A percentile compares a stretch with the other conserved stretches of the same genome.
phyloP scores from a whole-genome alignment of 92 coral and sea anemone genomes.

The Heliopora coerulea region DNA sequence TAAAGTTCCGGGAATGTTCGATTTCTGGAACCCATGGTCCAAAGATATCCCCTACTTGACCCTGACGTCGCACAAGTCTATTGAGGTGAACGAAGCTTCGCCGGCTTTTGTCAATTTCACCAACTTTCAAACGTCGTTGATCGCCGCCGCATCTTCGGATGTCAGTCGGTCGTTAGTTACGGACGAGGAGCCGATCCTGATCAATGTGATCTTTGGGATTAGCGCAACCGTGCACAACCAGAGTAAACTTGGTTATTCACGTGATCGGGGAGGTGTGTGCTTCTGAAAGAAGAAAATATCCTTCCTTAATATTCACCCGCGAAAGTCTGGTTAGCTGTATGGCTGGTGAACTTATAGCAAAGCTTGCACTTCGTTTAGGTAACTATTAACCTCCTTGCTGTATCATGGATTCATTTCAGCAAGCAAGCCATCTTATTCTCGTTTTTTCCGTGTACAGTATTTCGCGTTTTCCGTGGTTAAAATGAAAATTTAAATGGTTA shows the following conservation, averaged over 20 bases:
- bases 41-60: constrained; percentile 78
- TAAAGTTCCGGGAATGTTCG: constrained; percentile 55
- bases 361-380: no score
- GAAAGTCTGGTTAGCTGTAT: no score
- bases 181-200: constrained; percentile 74
- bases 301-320: no score
- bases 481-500: no score
- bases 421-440: no score
- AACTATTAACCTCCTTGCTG: no score
- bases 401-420: no score
- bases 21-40: constrained; percentile 99
- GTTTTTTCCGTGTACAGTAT: no score
- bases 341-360: no score
- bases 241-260: constrained; percentile 88
- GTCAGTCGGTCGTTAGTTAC: constrained; percentile 69
- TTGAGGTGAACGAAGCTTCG: constrained; percentile 47
- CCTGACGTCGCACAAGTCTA: constrained; percentile 62
- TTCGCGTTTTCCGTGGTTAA: no score
- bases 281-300: no score
- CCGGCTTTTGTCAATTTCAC: constrained; percentile 56
- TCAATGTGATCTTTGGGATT: constrained; percentile 71
- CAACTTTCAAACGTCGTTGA: constrained; percentile 64
- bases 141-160: constrained; percentile 69
- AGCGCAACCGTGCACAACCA: constrained; percentile 84
- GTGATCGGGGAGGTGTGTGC: constrained; percentile 83